phyloP scores from a whole-genome alignment of 1,140 invertebrate genomes.

The Caerostris extrusa region DNA sequence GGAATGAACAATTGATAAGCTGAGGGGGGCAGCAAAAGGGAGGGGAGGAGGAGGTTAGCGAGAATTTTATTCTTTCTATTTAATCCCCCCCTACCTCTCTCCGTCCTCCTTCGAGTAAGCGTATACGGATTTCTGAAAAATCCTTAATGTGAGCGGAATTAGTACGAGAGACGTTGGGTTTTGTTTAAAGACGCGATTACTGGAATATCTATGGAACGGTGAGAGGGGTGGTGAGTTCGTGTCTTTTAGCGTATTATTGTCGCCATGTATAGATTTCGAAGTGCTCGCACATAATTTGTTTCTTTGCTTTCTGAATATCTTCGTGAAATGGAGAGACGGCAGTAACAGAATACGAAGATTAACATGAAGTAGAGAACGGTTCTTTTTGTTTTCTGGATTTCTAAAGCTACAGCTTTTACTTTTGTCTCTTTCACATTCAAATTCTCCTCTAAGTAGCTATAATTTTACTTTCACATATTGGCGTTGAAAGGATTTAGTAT shows the following conservation, averaged over 20 bases:
- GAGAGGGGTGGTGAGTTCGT: not conserved
- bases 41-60: not conserved
- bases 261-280: constrained; percentile 40
- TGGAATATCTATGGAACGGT: not conserved
- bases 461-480: constrained; percentile 31
- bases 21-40: not conserved
- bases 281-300: constrained; percentile 34
- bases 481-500: not conserved
- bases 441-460: not conserved
- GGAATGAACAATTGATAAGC: constrained; percentile 23
- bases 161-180: not conserved
- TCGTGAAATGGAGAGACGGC: not conserved
- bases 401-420: not conserved
- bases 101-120: not conserved
- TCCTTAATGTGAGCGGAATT: constrained; percentile 40
- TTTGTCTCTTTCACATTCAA: not conserved
- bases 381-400: not conserved
- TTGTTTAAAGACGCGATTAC: constrained; percentile 51
- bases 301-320: constrained; percentile 7
- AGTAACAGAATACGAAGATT: not conserved
- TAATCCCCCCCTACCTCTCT: not conserved
- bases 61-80: constrained; percentile 32
- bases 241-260: constrained; percentile 57
- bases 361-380: constrained; percentile 2
- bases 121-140: constrained; percentile 28